Base-by-base conservation (phyloP, 2,113 vertebrate genomes). In the Callospermophilus lateralis region DNA sequence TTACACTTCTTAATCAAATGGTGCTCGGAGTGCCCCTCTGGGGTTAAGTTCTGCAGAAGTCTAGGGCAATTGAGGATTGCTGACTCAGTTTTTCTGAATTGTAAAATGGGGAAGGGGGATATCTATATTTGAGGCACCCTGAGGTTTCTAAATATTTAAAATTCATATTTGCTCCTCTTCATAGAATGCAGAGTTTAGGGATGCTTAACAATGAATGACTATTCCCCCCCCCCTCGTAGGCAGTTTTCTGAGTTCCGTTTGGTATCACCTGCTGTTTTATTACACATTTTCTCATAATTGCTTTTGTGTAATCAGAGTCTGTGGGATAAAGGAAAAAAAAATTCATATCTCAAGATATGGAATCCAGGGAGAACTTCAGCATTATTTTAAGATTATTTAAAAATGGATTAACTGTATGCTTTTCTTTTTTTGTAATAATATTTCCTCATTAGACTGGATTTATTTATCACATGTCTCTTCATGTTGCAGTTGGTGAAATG, bases 311-410 rank as follows among this genome's bases (percentile, higher is more conserved):
- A 96, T 98, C 89, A 93, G 93, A 86, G 95, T 97, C 95, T 98
- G 92, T 95, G 96, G 96, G 96, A 93, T 98, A 97, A 98, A 94
- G 67, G n/a, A n/a, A 96, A 98, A 77, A 97, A 97, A 97, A 97
- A 98, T 89, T 97, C 83, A 32, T 97, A 98, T 98, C 96, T 97
- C 90, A 93, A 97, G 98, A 97, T 97, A 96, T 3, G 26, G 74
- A 97, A 97, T 74, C 86, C 86, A 95, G 90, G 86, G 94, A 97
- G 85, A 93, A 97, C 97, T 83, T 80, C 94, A 95, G 96, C 84
- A 95, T 98, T 98, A 90, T 97, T 98, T 97, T 42, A 98, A 90
- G 95, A 98, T 98, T 98, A 96, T 98, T 98, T 97, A 97, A 98
- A 98, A 98, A 94, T 98, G 79, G 97, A 98, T 98, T 97, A 98